phyloP scores from a whole-genome alignment of 2,113 vertebrate species.

The Prietella phreatophila region DNA sequence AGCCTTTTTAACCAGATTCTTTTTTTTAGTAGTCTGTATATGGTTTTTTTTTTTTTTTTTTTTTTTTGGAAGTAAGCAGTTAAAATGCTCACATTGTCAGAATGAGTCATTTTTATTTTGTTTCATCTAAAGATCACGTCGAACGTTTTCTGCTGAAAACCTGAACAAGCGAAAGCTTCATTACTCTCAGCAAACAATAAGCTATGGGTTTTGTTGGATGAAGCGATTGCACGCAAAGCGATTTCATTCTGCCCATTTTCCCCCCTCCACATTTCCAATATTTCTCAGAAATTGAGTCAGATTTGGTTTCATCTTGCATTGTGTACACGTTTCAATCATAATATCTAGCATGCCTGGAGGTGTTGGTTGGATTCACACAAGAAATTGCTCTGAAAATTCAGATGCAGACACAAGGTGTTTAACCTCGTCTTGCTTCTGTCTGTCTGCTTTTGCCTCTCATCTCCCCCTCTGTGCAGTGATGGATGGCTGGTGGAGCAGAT shows the following conservation, averaged over 20 bases:
- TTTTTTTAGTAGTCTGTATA: background rate
- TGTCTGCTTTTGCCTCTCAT: background rate
- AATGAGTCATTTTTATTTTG: constrained; percentile 16
- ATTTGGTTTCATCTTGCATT: constrained; percentile 43
- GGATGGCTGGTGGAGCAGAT: background rate
- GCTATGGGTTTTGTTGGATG: constrained; percentile 30
- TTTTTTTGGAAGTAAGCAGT: background rate
- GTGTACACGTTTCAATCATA: constrained; percentile 48
- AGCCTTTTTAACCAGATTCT: background rate
- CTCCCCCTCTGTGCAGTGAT: background rate
- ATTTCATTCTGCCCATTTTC: background rate
- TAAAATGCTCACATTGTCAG: background rate
- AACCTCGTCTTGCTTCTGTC: background rate
- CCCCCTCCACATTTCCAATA: background rate
- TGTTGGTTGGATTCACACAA: constrained; percentile 40
- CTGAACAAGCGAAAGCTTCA: constrained; percentile 17
- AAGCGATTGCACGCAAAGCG: constrained; percentile 48
- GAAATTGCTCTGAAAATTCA: constrained; percentile 67
- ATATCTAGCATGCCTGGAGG: constrained; percentile 47
- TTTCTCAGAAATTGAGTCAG: constrained; percentile 30
- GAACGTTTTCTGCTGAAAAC: background rate
- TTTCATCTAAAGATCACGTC: constrained; percentile 21
- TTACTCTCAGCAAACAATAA: constrained; percentile 37
- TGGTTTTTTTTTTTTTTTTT: background rate
- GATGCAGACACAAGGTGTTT: constrained; percentile 53